These are phyloP conservation scores for Bombus superbus DNA, from an alignment of 1,140 invertebrate species.

Conservation along the genomic window DNA sequence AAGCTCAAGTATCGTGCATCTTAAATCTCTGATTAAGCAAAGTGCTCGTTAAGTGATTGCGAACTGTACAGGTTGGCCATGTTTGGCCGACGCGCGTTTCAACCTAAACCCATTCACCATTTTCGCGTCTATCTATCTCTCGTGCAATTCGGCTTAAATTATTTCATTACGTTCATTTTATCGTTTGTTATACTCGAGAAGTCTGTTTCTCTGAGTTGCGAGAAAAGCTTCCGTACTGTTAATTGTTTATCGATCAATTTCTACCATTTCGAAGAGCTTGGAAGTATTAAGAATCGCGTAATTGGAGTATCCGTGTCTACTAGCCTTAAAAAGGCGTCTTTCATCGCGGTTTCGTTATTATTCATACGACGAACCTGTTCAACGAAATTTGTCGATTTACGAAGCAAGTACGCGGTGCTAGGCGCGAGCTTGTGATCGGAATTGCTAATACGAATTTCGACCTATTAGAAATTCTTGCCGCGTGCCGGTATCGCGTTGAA, in stretches of 20 bases:
- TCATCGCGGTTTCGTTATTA: slow-evolving; percentile 21
- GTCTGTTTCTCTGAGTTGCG: too few species aligned
- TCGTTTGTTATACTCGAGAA: too few species aligned
- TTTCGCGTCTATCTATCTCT: too few species aligned
- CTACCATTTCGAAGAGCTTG: too few species aligned
- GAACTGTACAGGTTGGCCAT: background rate
- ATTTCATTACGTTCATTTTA: too few species aligned
- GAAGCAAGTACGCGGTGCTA: slow-evolving; percentile 19
- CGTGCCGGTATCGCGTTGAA: slow-evolving; percentile 16
- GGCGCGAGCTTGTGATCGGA: slow-evolving; percentile 28
- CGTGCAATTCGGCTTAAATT: too few species aligned
- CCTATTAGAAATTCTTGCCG: slow-evolving; percentile 32
- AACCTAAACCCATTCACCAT: too few species aligned
- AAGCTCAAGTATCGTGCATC: background rate
- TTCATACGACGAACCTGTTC: slow-evolving; percentile 27
- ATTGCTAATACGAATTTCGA: slow-evolving; percentile 39
- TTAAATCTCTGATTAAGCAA: background rate
- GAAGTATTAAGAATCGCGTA: too few species aligned
- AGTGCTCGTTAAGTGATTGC: background rate
- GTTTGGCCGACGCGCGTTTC: too few species aligned
- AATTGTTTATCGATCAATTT: too few species aligned
- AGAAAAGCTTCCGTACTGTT: too few species aligned
- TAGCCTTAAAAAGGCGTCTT: background rate
- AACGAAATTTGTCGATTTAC: slow-evolving; percentile 44
- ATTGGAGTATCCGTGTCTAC: too few species aligned